These are phyloP conservation scores for Galaxea fascicularis DNA, from an alignment of 92 coral and sea anemone species.

Conservation along the genomic window DNA sequence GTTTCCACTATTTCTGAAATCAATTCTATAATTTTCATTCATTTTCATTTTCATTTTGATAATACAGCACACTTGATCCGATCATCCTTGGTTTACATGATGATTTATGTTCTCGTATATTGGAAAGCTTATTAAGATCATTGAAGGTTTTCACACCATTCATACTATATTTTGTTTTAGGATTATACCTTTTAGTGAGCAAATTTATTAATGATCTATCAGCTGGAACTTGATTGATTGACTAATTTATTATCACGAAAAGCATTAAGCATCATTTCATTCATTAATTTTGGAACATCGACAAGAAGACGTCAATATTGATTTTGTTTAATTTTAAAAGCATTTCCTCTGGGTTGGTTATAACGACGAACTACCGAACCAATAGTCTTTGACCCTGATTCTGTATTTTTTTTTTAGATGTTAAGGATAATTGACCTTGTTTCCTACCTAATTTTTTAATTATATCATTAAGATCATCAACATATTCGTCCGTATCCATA, in stretches of 20 bases:
- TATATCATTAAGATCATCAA: too few species aligned
- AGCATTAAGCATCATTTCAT: not conserved
- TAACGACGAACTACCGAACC: too few species aligned
- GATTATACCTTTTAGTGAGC: not conserved
- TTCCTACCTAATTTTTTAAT: too few species aligned
- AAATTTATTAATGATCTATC: not conserved
- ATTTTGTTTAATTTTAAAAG: not conserved
- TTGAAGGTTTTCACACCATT: too few species aligned
- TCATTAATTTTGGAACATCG: not conserved
- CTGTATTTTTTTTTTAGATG: too few species aligned
- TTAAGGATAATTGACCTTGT: too few species aligned
- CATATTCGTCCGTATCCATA: too few species aligned
- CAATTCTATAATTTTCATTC: too few species aligned
- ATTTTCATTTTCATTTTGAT: not conserved
- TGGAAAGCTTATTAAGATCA: not conserved
- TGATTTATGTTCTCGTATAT: not conserved
- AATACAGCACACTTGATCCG: not conserved
- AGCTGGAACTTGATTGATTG: not conserved
- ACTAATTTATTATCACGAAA: not conserved
- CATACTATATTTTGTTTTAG: too few species aligned
- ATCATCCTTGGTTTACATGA: not conserved
- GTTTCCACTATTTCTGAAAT: too few species aligned
- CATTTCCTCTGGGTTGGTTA: not conserved
- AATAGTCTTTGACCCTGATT: not conserved
- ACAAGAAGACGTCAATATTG: not conserved